Conservation (phyloP, 2,113 vertebrate genomes). For the Nymphicus hollandicus region DNA sequence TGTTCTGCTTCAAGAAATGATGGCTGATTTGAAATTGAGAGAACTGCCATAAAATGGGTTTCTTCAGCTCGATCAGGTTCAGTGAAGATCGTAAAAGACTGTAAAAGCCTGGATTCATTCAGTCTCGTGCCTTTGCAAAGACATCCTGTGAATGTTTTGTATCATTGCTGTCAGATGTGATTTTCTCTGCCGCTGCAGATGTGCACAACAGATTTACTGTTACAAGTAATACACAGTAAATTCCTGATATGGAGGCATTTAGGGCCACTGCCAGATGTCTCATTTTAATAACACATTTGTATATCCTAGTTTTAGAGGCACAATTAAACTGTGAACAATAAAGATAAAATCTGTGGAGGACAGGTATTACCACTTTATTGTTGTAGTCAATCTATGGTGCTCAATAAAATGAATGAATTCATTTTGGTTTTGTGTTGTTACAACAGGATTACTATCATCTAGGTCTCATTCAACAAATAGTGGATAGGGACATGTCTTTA, state of each 20-base stretch:
- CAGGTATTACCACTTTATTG: constrained; percentile 67
- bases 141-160: constrained; percentile 49
- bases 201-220: constrained; percentile 53
- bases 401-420: constrained; percentile 64
- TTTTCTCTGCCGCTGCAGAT: constrained; percentile 53
- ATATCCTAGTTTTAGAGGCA: constrained; percentile 40
- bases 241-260: constrained; percentile 56
- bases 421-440: constrained; percentile 61
- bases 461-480: constrained; percentile 55
- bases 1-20: neutral
- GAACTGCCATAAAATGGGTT: constrained; percentile 39
- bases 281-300: constrained; percentile 64
- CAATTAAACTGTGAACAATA: constrained; percentile 54
- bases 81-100: constrained; percentile 27
- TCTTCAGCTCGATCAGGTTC: constrained; percentile 47
- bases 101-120: constrained; percentile 48
- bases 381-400: constrained; percentile 30
- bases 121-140: constrained; percentile 27
- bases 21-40: constrained; percentile 9
- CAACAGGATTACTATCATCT: constrained; percentile 60
- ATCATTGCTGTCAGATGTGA: constrained; percentile 43
- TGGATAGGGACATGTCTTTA: constrained; percentile 60
- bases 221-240: constrained; percentile 58
- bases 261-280: constrained; percentile 53
- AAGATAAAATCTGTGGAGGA: constrained; percentile 61